Base-by-base conservation (phyloP, 2,797 vertebrate species). In the Parauchenoglanis ngamensis region DNA sequence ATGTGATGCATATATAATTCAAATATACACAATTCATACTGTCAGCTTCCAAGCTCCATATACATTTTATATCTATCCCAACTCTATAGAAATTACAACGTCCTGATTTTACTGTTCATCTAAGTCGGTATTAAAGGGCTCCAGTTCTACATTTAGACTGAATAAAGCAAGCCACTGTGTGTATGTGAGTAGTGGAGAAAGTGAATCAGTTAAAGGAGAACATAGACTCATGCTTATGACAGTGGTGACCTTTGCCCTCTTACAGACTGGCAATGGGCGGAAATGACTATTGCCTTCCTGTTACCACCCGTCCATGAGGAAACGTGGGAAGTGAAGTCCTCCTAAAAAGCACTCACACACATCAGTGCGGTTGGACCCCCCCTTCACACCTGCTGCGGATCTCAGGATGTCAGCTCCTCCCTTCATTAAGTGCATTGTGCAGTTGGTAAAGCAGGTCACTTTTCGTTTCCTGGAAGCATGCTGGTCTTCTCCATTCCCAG, bases 261-360 rank as follows among this genome's bases (percentile, higher is more conserved):
- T 68, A 68, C 85, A 91, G 90, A 92, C 87, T 87, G 89, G 89
- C 76, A 13, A 89, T 92, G 90, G 90, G 72, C 90, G 92, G 92
- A 95, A 93, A 95, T 90, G 91, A 93, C 91, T 88, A 68, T 46
- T 21, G 87, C 88, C 88, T 95, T 96, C 94, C 95, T 93, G 94
- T 94, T 90, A 88, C 94, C 93, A 85, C 91, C 92, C 91, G 91
- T 88, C 90, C 78, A 76, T 87, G 49, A 93, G 92, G 93, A 95
- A 95, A 95, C 90, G 92, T 93, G 92, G 94, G 94, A 94, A 94
- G 90, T 76, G 87, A 86, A 90, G 89, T 89, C 65, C 86, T 89
- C 83, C 75, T 90, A 89, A 92, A 90, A 91, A 81, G 83, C 85
- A 59, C 80, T 82, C 46, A 61, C 88, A 86, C 78, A 61, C 19